Percentiles rank a stretch among this genome's conserved stretches.
Evolutionary conservation across 2,888 invertebrate species (phyloP).

Genomic region (Holacanthella duospinosa): DNA sequence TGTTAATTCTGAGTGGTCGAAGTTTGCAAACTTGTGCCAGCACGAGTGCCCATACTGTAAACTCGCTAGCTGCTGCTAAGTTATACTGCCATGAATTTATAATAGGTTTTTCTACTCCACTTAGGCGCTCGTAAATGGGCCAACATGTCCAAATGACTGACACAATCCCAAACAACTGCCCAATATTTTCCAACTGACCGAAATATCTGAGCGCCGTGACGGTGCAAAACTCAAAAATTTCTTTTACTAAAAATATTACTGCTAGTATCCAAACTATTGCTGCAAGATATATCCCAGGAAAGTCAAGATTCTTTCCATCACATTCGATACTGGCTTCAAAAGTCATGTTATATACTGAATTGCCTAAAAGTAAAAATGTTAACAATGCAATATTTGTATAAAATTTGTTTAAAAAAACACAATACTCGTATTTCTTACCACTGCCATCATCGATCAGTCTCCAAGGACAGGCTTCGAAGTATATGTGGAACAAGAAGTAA

Average conservation of each 20-base stretch:
- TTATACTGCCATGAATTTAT: background rate
- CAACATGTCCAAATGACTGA: background rate
- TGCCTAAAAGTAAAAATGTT: no score
- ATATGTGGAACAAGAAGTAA: background rate
- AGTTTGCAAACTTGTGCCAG: conserved; percentile 7
- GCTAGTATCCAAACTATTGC: background rate
- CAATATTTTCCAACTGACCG: background rate
- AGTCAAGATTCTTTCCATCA: background rate
- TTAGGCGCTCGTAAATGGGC: background rate
- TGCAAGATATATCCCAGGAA: background rate
- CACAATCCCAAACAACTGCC: background rate
- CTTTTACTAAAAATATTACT: background rate
- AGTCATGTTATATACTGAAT: no score
- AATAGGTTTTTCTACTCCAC: background rate
- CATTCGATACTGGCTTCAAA: background rate
- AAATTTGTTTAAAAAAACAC: no score
- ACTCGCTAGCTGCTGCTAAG: background rate
- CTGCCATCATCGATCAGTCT: background rate
- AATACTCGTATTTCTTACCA: no score
- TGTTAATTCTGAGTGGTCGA: background rate
- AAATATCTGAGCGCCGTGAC: background rate
- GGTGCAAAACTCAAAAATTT: background rate
- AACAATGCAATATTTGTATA: no score
- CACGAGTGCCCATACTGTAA: conserved; percentile 5
- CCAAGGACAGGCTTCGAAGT: background rate